phyloP scores from a whole-genome alignment of 2,888 invertebrate species.

The Boloria euphrosyne region DNA sequence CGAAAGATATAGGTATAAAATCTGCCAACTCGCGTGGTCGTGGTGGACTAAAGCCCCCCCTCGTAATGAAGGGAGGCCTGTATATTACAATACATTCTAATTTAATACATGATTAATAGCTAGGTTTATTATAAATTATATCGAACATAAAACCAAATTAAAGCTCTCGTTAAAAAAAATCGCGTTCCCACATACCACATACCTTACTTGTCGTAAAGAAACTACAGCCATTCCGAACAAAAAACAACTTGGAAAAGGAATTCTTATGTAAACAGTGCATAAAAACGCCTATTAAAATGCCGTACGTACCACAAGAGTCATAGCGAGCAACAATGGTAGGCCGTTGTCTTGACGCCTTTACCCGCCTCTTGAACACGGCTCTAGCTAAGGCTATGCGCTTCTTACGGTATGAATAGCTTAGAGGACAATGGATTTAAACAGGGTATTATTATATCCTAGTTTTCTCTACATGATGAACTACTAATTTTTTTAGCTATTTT shows the following conservation, averaged over 20 bases:
- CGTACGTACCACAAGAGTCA: conserved; percentile 30
- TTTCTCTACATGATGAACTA: too few species aligned
- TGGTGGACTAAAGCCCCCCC: too few species aligned
- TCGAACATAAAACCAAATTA: too few species aligned
- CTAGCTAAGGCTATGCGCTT: conserved; percentile 6
- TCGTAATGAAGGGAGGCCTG: too few species aligned
- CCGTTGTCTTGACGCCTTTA: not conserved
- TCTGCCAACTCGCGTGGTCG: too few species aligned
- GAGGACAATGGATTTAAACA: conserved; percentile 4
- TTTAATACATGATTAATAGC: too few species aligned
- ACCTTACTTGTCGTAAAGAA: conserved; percentile 13
- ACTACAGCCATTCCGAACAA: conserved; percentile 17
- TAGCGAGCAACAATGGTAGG: conserved; percentile 32
- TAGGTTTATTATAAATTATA: too few species aligned
- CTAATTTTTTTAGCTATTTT: too few species aligned
- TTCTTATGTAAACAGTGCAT: conserved; percentile 22
- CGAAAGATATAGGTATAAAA: too few species aligned
- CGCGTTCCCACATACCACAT: conserved; percentile 15
- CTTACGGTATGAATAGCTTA: conserved; percentile 5
- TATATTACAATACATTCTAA: too few species aligned
- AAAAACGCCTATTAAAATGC: conserved; percentile 36
- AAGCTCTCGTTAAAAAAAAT: not conserved
- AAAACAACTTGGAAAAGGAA: conserved; percentile 13
- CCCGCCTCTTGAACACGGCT: conserved; percentile 3
- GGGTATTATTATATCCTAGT: not conserved